A percentile compares a stretch with the other conserved stretches of the same genome.
These are phyloP conservation scores for Cantharis rufa DNA, from an alignment of 2,888 invertebrate species.

Conservation along the genomic window DNA sequence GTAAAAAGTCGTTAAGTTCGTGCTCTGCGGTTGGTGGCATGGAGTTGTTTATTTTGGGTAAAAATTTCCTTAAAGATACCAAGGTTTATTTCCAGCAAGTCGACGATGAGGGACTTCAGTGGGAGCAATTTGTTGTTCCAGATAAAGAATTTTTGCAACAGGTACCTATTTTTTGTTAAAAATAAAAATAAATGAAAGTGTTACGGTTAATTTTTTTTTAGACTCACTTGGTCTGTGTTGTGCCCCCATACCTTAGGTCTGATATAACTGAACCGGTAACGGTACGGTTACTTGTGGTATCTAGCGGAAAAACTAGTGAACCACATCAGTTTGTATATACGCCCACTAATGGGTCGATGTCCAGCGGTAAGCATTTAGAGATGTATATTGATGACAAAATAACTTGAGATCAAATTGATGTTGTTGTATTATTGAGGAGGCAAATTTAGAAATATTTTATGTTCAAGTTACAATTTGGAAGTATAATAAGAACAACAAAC, in stretches of 20 bases:
- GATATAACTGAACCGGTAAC: constrained; percentile 72
- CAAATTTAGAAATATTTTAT: not conserved
- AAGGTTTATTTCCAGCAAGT: constrained; percentile 75
- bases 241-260: constrained; percentile 74
- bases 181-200: not conserved
- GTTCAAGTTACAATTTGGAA: not conserved
- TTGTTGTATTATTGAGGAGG: constrained; percentile 41
- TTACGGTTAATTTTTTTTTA: constrained; percentile 53
- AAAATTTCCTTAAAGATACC: constrained; percentile 91
- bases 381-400: constrained; percentile 28
- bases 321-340: constrained; percentile 84
- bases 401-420: constrained; percentile 45
- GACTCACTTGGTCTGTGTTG: constrained; percentile 86
- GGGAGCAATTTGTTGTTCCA: constrained; percentile 83
- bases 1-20: constrained; percentile 82
- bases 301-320: constrained; percentile 86
- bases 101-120: constrained; percentile 62
- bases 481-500: constrained; percentile 40
- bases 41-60: constrained; percentile 86
- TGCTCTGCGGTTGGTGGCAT: constrained; percentile 80
- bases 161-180: constrained; percentile 57
- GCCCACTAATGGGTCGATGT: constrained; percentile 58
- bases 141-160: constrained; percentile 89
- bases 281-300: constrained; percentile 78
- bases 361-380: constrained; percentile 53